Evolutionary conservation across 2,888 invertebrate genomes (phyloP).

Genomic region (Stegophylla sp.): DNA sequence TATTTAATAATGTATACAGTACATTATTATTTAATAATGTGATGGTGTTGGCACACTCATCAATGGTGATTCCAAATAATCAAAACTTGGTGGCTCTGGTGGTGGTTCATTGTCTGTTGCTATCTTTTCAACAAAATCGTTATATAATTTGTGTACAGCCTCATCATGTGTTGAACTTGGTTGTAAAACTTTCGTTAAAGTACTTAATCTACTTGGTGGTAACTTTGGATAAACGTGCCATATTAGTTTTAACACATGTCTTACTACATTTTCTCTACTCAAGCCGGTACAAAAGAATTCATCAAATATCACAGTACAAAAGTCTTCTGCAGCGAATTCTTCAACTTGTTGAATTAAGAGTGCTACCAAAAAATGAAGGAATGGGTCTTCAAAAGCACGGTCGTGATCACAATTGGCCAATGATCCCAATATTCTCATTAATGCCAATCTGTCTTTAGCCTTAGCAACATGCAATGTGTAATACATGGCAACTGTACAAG

Average conservation of each 20-base stretch:
- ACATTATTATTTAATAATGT: conserved; percentile 63
- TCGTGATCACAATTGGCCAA: conserved; percentile 90
- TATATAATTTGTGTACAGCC: conserved; percentile 81
- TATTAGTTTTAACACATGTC: conserved; percentile 86
- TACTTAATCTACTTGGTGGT: conserved; percentile 78
- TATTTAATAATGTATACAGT: conserved; percentile 36
- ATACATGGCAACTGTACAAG: conserved; percentile 92
- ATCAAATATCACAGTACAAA: conserved; percentile 93
- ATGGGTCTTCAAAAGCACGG: conserved; percentile 92
- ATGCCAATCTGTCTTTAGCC: conserved; percentile 78
- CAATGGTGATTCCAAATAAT: conserved; percentile 81
- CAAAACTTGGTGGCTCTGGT: conserved; percentile 72
- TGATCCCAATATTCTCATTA: conserved; percentile 86
- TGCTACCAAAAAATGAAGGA: conserved; percentile 88
- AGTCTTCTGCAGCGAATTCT: conserved; percentile 91
- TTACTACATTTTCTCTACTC: conserved; percentile 86
- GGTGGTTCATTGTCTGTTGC: conserved; percentile 74
- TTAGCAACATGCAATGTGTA: conserved; percentile 89
- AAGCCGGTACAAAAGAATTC: conserved; percentile 92
- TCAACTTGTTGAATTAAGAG: conserved; percentile 86
- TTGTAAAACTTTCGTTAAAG: conserved; percentile 81
- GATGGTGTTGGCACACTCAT: conserved; percentile 86
- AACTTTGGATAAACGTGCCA: conserved; percentile 90
- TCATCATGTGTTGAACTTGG: conserved; percentile 78
- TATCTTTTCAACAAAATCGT: conserved; percentile 80